Evolutionary conservation across 2,113 vertebrate species (phyloP).

Genomic region (Turnix velox): DNA sequence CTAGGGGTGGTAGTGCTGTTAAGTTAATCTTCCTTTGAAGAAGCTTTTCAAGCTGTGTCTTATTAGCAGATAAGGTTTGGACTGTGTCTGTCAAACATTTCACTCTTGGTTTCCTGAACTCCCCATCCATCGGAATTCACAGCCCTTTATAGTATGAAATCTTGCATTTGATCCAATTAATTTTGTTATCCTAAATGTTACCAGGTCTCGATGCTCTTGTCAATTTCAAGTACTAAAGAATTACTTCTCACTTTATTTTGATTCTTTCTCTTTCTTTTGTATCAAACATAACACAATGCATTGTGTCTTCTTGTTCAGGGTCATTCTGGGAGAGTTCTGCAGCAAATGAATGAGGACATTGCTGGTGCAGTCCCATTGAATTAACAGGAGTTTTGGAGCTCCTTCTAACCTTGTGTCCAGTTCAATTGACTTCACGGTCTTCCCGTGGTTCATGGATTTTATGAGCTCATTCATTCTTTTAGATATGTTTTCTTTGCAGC

Average conservation of each 20-base stretch:
- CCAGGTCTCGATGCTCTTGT: not conserved
- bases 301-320: not conserved
- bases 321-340: not conserved
- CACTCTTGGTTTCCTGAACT: not conserved
- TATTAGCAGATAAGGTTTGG: not conserved
- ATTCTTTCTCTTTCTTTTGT: not conserved
- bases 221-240: not conserved
- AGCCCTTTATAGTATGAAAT: not conserved
- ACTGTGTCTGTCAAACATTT: not conserved
- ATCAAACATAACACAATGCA: not conserved
- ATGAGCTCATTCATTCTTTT: not conserved
- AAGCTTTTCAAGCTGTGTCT: not conserved
- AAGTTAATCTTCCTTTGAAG: not conserved
- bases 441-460: not conserved
- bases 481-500: not conserved
- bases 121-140: not conserved
- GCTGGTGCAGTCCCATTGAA: not conserved
- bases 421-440: not conserved
- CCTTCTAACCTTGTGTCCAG: not conserved
- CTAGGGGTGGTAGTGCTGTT: not conserved
- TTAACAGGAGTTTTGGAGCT: not conserved
- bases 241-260: not conserved
- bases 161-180: not conserved
- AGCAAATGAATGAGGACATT: not conserved
- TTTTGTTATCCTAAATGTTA: not conserved